Evolutionary conservation across 2,113 vertebrate genomes (phyloP).

Genomic region (Hydrolagus affinis): DNA sequence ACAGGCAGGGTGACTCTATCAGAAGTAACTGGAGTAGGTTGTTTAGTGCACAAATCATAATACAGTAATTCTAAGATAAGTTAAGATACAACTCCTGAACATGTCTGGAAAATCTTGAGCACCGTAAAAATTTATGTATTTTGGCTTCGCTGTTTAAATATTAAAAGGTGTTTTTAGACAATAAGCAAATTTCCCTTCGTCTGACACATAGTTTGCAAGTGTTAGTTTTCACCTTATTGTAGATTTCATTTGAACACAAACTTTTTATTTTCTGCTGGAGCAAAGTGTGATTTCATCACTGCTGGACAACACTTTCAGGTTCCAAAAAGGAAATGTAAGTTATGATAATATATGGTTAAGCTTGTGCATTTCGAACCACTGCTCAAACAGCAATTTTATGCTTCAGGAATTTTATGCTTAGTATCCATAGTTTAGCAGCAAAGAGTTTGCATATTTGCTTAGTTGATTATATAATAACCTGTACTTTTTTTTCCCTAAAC

Average conservation of each 20-base stretch:
- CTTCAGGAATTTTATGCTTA: constrained; percentile 46
- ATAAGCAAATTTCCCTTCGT: neutral
- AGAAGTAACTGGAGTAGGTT: neutral
- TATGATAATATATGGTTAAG: neutral
- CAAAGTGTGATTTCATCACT: constrained; percentile 36
- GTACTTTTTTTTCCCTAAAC: constrained; percentile 45
- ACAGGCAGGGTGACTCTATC: neutral
- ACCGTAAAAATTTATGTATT: neutral
- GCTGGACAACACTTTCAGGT: constrained; percentile 42
- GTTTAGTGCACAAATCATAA: neutral
- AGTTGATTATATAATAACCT: constrained; percentile 41
- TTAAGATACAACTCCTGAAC: neutral
- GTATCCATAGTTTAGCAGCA: constrained; percentile 46
- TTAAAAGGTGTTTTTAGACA: neutral
- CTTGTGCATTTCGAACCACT: constrained; percentile 48
- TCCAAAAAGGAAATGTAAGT: constrained; percentile 22
- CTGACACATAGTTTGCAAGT: constrained; percentile 44
- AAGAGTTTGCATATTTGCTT: constrained; percentile 48
- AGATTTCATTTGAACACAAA: constrained; percentile 42
- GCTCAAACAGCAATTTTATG: constrained; percentile 45
- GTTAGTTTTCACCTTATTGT: constrained; percentile 59
- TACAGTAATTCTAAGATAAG: neutral
- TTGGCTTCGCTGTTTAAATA: neutral
- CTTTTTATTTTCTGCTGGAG: constrained; percentile 42
- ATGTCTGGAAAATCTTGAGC: neutral